Percentiles rank a stretch among this genome's conserved stretches.
Evolutionary conservation across 2,888 invertebrate genomes (phyloP).

Genomic region (Unio delphinus): DNA sequence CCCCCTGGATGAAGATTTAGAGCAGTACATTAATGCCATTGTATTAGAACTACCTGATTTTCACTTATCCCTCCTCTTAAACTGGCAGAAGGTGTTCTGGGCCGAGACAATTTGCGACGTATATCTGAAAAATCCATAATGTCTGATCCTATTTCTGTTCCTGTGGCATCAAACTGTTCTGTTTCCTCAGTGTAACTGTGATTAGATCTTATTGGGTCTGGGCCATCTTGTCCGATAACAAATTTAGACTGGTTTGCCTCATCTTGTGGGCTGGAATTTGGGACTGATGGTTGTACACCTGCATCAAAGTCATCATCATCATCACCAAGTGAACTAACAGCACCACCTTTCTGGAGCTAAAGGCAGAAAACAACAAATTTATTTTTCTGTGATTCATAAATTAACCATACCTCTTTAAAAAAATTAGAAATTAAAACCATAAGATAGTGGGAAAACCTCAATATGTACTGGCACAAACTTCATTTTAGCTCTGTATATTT

Average conservation of each 20-base stretch:
- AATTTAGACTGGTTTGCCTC: slow-evolving; percentile 8
- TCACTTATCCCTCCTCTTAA: slow-evolving; percentile 27
- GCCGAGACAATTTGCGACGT: slow-evolving; percentile 33
- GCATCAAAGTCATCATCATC: slow-evolving; percentile 25
- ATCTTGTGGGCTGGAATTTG: slow-evolving; percentile 22
- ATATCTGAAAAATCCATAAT: slow-evolving; percentile 40
- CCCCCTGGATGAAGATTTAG: too few relatives aligned
- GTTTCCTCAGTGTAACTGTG: slow-evolving; percentile 23
- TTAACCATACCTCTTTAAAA: too few relatives aligned
- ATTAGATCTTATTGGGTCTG: slow-evolving; percentile 20
- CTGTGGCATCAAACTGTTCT: slow-evolving; percentile 16
- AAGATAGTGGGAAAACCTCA: too few relatives aligned
- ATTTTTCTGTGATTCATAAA: too few relatives aligned
- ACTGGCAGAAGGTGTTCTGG: slow-evolving; percentile 32
- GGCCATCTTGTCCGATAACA: slow-evolving; percentile 9
- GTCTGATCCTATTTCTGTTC: slow-evolving; percentile 20
- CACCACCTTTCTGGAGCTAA: slow-evolving; percentile 31
- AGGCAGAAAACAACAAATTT: slow-evolving; percentile 2
- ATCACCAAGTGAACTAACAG: slow-evolving; percentile 24
- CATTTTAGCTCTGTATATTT: too few relatives aligned
- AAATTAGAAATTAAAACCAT: too few relatives aligned
- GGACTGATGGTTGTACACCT: slow-evolving; percentile 21
- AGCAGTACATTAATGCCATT: too few relatives aligned
- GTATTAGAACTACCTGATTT: slow-evolving; percentile 21
- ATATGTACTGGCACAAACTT: too few relatives aligned